Evolutionary conservation across 2,888 invertebrate genomes (phyloP).

Genomic region (Tetragonisca angustula): DNA sequence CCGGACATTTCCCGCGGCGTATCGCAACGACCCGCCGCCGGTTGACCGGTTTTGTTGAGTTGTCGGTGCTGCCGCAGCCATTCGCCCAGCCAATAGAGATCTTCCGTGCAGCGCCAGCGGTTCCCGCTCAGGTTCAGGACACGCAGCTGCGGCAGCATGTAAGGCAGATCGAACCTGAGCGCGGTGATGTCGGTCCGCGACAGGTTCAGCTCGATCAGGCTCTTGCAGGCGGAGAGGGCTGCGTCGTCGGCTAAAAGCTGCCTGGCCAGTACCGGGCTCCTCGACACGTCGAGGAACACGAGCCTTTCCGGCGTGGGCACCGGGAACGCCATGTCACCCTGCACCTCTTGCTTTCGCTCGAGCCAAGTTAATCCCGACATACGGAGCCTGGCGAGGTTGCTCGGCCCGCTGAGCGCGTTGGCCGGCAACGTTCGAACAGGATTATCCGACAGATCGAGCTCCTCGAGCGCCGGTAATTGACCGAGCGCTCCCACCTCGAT

Average conservation of each 20-base stretch:
- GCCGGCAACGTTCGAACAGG: constrained; percentile 88
- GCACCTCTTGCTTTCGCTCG: constrained; percentile 83
- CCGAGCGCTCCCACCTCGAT: constrained; percentile 92
- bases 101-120: constrained; percentile 88
- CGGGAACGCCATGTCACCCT: constrained; percentile 88
- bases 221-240: constrained; percentile 89
- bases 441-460: constrained; percentile 94
- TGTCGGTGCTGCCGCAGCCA: constrained; percentile 87
- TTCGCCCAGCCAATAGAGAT: constrained; percentile 87
- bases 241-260: constrained; percentile 90
- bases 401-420: constrained; percentile 88
- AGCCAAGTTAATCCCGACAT: constrained; percentile 87
- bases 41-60: constrained; percentile 70
- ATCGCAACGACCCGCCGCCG: constrained; percentile 69
- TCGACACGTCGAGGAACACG: constrained; percentile 90
- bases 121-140: constrained; percentile 89
- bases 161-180: constrained; percentile 88
- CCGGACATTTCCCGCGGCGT: constrained; percentile 69
- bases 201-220: constrained; percentile 89
- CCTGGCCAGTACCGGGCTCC: constrained; percentile 89
- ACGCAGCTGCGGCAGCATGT: constrained; percentile 89
- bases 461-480: constrained; percentile 90
- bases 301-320: constrained; percentile 89
- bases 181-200: constrained; percentile 87
- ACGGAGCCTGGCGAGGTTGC: constrained; percentile 88